Base-by-base conservation (phyloP, 1,140 invertebrate species). In the Centruroides vittatus region DNA sequence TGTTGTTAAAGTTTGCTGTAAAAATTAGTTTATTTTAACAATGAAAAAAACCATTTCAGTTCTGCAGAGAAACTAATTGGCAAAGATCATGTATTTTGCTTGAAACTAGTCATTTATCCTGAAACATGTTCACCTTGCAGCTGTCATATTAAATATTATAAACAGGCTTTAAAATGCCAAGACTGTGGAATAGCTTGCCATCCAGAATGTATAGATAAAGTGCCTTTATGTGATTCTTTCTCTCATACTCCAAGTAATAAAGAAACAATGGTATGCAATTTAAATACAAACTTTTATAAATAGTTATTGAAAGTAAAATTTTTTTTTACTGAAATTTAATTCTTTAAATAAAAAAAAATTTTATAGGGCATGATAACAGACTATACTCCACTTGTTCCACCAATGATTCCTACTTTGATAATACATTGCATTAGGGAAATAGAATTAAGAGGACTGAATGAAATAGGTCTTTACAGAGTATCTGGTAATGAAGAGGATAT, bases 341-440 rank as follows among this genome's bases (percentile, higher is more conserved):
- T 23, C 47, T 23, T 57, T 35, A 11, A 35, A 47, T 60, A 59
- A 47, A 41, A 23, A 57, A 35, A 51, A 58, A 52, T 46, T 54
- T 68, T 78, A 66, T 72, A 85, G 78, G 84, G 85, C 13, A 80
- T 80, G n/a, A 83, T 93, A 67, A 80, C 84, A 41, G 89, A 94
- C 72, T 93, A 84, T 71, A 53, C 57, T 13, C 89, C 92, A 11
- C 75, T 76, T 52, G 80, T 80, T 5, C 77, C 86, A 34, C 95
- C 95, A 3, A 91, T 94, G 86, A 85, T 99, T 52, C 95, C 95
- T 8, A 86, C 88, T 3, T 71, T 98, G 1, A 80, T 98, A 64
- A 85, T 97, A 51, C 92, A 97, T 72, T 98, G 93, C 72, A 82
- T 96, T 7, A 92, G 90, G 69, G 93, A 97, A 75, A 82, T 98